Conservation (phyloP, 2,113 vertebrate genomes). For the Pholis gunnellus region DNA sequence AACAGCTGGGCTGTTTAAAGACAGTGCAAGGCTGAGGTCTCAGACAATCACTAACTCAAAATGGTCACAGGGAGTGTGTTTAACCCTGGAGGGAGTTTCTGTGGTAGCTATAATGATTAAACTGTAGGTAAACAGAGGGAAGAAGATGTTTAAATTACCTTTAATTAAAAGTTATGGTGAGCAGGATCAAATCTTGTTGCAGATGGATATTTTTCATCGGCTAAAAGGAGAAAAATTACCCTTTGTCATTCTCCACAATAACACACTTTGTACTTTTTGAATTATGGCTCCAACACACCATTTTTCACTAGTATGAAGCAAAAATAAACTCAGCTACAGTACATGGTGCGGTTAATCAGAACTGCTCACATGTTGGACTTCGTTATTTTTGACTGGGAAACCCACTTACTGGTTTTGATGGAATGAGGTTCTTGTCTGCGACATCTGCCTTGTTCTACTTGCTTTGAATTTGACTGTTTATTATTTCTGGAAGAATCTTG, state of each 20-base stretch:
- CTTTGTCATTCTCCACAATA: slow-evolving; percentile 69
- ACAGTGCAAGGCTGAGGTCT: slow-evolving; percentile 78
- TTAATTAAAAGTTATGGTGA: slow-evolving; percentile 75
- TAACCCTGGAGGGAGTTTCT: slow-evolving; percentile 75
- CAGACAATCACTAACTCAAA: slow-evolving; percentile 79
- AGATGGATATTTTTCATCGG: slow-evolving; percentile 65
- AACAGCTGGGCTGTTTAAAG: slow-evolving; percentile 90
- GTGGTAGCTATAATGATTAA: slow-evolving; percentile 67
- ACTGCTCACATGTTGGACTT: slow-evolving; percentile 70
- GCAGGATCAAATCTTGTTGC: slow-evolving; percentile 55
- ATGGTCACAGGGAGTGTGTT: slow-evolving; percentile 77
- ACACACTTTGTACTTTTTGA: slow-evolving; percentile 77
- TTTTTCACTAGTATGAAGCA: slow-evolving; percentile 70
- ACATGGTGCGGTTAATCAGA: slow-evolving; percentile 70
- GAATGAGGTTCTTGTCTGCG: slow-evolving; percentile 70
- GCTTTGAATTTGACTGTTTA: slow-evolving; percentile 84
- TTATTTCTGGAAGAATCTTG: slow-evolving; percentile 96
- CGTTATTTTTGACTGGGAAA: slow-evolving; percentile 74
- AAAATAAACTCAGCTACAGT: slow-evolving; percentile 72
- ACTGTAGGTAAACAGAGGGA: slow-evolving; percentile 74
- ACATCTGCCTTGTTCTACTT: slow-evolving; percentile 78
- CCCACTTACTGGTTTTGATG: slow-evolving; percentile 78
- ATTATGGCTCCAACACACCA: slow-evolving; percentile 62
- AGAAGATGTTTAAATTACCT: slow-evolving; percentile 68
- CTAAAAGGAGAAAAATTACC: slow-evolving; percentile 69